A percentile compares a stretch with the other conserved stretches of the same genome.
phyloP scores from a whole-genome alignment of 2,888 invertebrate genomes.

The Diarsia mendica region DNA sequence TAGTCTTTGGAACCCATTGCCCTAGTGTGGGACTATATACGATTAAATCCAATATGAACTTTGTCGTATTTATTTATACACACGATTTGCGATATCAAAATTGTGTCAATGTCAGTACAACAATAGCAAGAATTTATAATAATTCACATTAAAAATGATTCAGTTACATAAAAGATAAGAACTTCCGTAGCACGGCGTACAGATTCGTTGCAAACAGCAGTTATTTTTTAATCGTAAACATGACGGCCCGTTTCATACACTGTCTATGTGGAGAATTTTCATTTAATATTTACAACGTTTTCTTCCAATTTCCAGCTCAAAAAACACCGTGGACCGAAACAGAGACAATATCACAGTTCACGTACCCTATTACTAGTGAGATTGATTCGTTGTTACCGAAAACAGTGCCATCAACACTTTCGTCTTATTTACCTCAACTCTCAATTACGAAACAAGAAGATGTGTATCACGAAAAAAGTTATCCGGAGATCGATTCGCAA shows the following conservation, averaged over 20 bases:
- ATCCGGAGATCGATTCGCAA: constrained; percentile 76
- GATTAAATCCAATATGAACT: not conserved
- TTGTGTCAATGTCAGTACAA: constrained; percentile 58
- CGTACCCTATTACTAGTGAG: constrained; percentile 81
- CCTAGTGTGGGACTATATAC: not conserved
- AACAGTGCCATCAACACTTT: constrained; percentile 78
- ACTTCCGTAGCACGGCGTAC: constrained; percentile 74
- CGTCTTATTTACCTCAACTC: constrained; percentile 81
- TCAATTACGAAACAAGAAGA: constrained; percentile 80
- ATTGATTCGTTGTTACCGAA: constrained; percentile 80
- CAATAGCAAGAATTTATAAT: constrained; percentile 42
- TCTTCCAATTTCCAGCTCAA: constrained; percentile 86
- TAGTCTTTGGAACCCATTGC: not conserved
- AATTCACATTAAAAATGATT: constrained; percentile 53
- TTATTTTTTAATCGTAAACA: constrained; percentile 69
- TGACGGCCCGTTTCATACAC: constrained; percentile 76
- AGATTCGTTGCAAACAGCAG: constrained; percentile 69
- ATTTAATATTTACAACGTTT: constrained; percentile 75
- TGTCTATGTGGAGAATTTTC: constrained; percentile 75
- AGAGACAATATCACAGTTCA: constrained; percentile 81
- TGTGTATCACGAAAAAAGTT: constrained; percentile 75
- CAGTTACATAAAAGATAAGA: constrained; percentile 78
- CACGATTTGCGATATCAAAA: constrained; percentile 39
- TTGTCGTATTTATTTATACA: constrained; percentile 25
- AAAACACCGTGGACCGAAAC: constrained; percentile 85